Base-by-base conservation (phyloP, 2,888 invertebrate species). In the Watsonalla cultraria region DNA sequence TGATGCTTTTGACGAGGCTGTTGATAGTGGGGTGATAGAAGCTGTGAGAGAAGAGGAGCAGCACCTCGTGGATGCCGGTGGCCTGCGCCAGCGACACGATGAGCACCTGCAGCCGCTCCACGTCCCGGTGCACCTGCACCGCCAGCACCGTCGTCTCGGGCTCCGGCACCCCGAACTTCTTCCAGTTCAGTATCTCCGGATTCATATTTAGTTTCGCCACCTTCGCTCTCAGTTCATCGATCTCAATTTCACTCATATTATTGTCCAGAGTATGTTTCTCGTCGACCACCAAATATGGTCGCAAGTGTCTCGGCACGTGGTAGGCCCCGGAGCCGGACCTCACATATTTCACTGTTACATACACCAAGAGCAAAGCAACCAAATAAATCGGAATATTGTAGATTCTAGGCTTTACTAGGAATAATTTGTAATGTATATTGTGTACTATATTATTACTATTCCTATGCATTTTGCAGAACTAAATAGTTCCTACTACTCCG, bases 21-120 rank as follows among this genome's bases (percentile, higher is more conserved):
- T 78, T 70, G 1, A 82, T 65, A 0, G 42, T 6, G 0, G 68
- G 68, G 46, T 78, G 70, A 55, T 72, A 77, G 64, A 64, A 74
- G 60, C 72, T 70, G 60, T 82, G 83, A 4, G 84, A 84, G 62
- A 84, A 75, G n/a, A 84, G 58, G 2, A 84, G 50, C 34, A 83
- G 54, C 1, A 58, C 63, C 2, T 58, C 56, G 4, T 68, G 56
- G 51, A 83, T 75, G 59, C 61, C 50, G 5, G 47, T 61, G n/a
- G 78, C 77, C 39, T 66, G 68, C 2, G 68, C 69, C 46, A 84
- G 70, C 0, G 80, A 68, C n/a, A 61, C 49, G 50, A 82, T 58
- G 6, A 82, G 76, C 49, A 63, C 55, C 58, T 68, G 78, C 51
- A 82, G 68, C 6, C 73, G 66, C 51, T 56, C 60, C 8, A 61